Evolutionary conservation across 2,113 vertebrate genomes (phyloP), one percentile per base, ranked within the genome.

Genomic region (Pangasianodon gigas): DNA sequence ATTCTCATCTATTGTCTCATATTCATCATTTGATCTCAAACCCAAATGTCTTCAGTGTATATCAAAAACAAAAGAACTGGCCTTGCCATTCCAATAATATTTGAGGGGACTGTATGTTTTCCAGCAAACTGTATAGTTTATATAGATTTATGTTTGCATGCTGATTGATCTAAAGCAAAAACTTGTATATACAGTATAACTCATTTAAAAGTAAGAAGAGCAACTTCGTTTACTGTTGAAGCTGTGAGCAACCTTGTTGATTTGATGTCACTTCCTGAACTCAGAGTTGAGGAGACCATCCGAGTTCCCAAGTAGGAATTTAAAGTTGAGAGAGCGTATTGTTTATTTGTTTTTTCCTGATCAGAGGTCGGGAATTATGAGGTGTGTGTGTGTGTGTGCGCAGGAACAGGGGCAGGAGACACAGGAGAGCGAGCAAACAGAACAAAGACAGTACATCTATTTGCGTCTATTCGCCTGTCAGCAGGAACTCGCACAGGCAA

Each of bases 401-500:
- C 51, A 24, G 7, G 69, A 37, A 18, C 41, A 82, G 85, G 19
- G 37, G 79, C 19, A 51, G 71, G 58, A 44, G 44, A 46, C 81
- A 67, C 29, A 87, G 46, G 60, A 94, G 89, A 87, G 69, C 56
- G 54, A 48, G 71, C 74, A 79, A 52, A 82, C 79, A 67, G 48
- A 52, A 58, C 26, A 79, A 81, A 54, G 88, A 82, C 32, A 2
- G 13, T 71, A 4, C 32, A 4, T 24, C 58, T 60, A 24, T 60
- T 24, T 60, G 19, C 8, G 11, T 54, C 13, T 14, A 54, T 54
- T 54, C 52, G 14, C 52, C 52, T 54, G 52, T 54, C 52, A 54
- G 52, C 14, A 54, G 52, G 77, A 91, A 83, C 71, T 79, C 65
- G 16, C 69, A 87, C 83, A 91, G 86, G 58, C 88, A 86, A 92